Evolutionary conservation across 2,888 invertebrate genomes (phyloP), one percentile per base, ranked within the genome.

Genomic region (Macaria notata): DNA sequence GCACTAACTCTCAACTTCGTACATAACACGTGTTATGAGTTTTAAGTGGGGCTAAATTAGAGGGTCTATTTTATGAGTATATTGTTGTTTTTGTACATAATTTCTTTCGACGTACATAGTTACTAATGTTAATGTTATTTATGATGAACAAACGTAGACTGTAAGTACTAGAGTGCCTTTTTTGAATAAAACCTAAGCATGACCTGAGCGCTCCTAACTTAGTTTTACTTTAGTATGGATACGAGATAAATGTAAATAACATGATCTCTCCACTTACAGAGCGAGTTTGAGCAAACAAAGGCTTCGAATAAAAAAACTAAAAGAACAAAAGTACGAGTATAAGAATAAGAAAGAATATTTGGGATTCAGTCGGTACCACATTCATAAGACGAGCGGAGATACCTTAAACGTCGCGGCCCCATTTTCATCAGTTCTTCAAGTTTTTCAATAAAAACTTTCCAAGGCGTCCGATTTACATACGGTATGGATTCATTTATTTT

Each of bases 401-500:
- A 86, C 84, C 83, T 84, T 84, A 82, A 82, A 80, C 81, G 83
- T 79, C 75, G 81, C 83, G 77, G 78, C 79, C 83, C 84, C 87
- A 87, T 88, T 89, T 88, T 87, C 88, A 88, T 88, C 85, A 86
- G 84, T 83, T 82, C 83, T 78, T 88, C 85, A 91, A 89, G 88
- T 90, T 91, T 91, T 91, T 89, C 88, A 90, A 90, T 90, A 90
- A 90, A 91, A 91, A 89, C 88, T 89, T 89, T 86, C 79, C 75
- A 81, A 82, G 83, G 79, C 76, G 79, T 82, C 83, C 83, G 84
- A 89, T 88, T 90, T 88, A 87, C 88, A 88, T 88, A 89, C 88
- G 86, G 84, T 84, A 85, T 84, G 84, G 87, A 86, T 86, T 88
- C 88, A 86, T 87, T 88, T 86, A 87, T 88, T 88, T 86, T 81